Base-by-base conservation (phyloP, 2,797 vertebrate species). In the Schizopygopsis pylzovi region DNA sequence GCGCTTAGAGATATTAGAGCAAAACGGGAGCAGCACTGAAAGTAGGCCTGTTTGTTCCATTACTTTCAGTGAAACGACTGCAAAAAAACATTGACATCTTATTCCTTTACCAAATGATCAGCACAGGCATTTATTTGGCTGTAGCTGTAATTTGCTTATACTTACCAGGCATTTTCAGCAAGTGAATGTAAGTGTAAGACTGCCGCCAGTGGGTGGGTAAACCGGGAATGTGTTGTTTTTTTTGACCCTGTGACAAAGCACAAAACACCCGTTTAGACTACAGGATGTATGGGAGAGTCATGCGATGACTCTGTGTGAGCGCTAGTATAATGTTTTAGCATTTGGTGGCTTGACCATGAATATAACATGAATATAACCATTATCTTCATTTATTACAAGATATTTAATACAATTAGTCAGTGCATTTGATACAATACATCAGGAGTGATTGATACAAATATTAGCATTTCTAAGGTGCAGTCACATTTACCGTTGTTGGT, bases 21-120 rank as follows among this genome's bases (percentile, higher is more conserved):
- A 61, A 61, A 56, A 82, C 45, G 47, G 20, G 9, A 82, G 37
- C 43, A 54, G 47, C 4, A 18, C 47, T 45, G 37, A 68, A 68
- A 84, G 49, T 56, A 6, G 22, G 39, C 47, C 45, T 68, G 59
- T 77, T 77, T 67, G 15, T 78, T 77, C 33, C 47, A 78, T 67
- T 45, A 68, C 37, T 77, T 76, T 43, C 28, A 84, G 45, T 68
- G 45, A 41, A 84, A 28, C 13, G 25, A 28, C 28, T 3, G 15
- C 45, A 76, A 67, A 83, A 83, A 59, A 83, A n/a, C 59, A 18
- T n/a, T 54, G 59, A 77, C 61, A 78, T 84, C 47, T 67, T 78
- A 84, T 67, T 84, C 65, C 45, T 68, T 54, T 70, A 41, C 6
- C 16, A 68, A 5, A 5, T 6, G 7, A 41, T 54, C 72, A 84